phyloP scores from a whole-genome alignment of 2,113 vertebrate genomes.

The Hiodon tergisus region DNA sequence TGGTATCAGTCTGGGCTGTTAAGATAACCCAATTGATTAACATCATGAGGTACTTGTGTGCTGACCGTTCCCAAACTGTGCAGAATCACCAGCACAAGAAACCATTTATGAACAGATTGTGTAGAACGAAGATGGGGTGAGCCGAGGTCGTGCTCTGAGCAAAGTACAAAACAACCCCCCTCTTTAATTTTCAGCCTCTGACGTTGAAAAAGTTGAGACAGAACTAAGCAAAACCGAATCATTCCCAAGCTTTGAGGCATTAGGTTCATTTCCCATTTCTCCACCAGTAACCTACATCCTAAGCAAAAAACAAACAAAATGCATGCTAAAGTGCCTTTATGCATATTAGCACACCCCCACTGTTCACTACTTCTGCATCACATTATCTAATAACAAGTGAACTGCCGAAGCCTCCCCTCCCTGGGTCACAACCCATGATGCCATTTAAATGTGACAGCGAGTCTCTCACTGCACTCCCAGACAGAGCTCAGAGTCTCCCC shows the following conservation, averaged over 20 bases:
- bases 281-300: conserved; percentile 43
- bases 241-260: conserved; percentile 26
- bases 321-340: conserved; percentile 48
- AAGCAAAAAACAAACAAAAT: conserved; percentile 48
- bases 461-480: conserved; percentile 18
- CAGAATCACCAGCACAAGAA: background rate
- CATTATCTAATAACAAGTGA: conserved; percentile 44
- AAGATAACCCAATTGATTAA: conserved; percentile 24
- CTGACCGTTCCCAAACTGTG: conserved; percentile 5
- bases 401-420: conserved; percentile 29
- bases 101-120: conserved; percentile 1
- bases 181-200: too few relatives aligned
- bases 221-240: background rate
- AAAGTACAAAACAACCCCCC: background rate
- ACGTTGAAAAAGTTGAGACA: background rate
- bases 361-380: conserved; percentile 55
- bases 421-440: conserved; percentile 23
- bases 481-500: background rate
- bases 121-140: background rate
- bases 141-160: background rate
- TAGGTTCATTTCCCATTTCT: conserved; percentile 33
- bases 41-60: conserved; percentile 13
- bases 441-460: conserved; percentile 34
- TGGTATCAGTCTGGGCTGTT: conserved; percentile 6
- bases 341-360: conserved; percentile 39